Conservation (phyloP, 2,113 vertebrate genomes). For the Labeo rohita region DNA sequence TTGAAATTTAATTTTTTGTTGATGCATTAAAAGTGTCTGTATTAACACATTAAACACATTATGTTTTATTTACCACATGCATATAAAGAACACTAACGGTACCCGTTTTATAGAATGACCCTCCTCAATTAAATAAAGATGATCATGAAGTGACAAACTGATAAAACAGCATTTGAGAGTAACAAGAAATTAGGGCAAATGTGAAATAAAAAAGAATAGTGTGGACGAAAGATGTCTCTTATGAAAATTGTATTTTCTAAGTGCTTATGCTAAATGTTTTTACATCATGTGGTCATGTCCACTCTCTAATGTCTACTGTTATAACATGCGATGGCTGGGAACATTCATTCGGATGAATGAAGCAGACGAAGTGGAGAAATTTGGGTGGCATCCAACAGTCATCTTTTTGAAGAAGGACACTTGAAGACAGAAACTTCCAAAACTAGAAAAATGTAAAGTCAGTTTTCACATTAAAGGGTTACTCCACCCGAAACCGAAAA, state of each 20-base stretch:
- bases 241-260: background rate
- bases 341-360: conserved; percentile 5
- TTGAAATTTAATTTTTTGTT: too few species aligned
- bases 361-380: conserved; percentile 2
- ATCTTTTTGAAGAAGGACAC: background rate
- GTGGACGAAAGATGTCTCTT: background rate
- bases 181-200: background rate
- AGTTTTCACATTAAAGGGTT: background rate
- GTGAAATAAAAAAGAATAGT: background rate
- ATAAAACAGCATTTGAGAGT: background rate
- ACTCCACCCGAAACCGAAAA: too few species aligned
- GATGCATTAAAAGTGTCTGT: too few species aligned
- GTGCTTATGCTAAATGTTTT: background rate
- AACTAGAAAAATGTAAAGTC: background rate
- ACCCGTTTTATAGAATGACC: background rate
- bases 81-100: too few species aligned
- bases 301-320: background rate
- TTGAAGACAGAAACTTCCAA: background rate
- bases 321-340: background rate
- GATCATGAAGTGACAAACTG: background rate
- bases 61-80: too few species aligned
- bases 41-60: too few species aligned
- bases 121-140: background rate
- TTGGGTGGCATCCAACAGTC: background rate
- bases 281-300: background rate